Evolutionary conservation across 2,113 vertebrate species (phyloP).

Genomic region (Promerops cafer): DNA sequence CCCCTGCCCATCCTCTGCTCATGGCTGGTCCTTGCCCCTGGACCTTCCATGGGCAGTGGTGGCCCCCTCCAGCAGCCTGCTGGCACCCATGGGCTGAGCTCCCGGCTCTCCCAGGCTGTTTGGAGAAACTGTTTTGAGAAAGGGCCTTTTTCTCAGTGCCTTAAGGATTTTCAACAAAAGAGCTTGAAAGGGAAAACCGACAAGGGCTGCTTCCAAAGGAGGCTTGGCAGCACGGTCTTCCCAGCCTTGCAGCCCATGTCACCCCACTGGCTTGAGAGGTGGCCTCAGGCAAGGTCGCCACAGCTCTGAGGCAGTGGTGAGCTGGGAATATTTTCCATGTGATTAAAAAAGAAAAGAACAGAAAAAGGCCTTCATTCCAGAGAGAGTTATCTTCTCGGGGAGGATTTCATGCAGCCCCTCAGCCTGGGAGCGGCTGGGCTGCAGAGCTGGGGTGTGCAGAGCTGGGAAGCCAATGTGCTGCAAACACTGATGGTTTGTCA

Average conservation of each 20-base stretch:
- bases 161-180: slow-evolving; percentile 18
- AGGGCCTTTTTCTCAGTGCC: background rate
- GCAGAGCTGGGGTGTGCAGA: background rate
- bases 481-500: background rate
- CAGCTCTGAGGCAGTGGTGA: background rate
- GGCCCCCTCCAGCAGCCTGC: background rate
- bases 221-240: slow-evolving; percentile 20
- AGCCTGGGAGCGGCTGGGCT: background rate
- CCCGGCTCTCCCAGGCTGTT: background rate
- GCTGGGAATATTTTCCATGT: background rate
- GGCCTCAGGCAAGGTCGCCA: background rate
- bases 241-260: background rate
- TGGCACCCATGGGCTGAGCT: background rate
- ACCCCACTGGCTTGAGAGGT: background rate
- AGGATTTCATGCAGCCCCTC: background rate
- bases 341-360: background rate
- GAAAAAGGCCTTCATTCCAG: background rate
- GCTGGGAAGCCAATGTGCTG: background rate
- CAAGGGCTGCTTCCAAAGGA: background rate
- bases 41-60: background rate
- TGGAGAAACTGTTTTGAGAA: background rate
- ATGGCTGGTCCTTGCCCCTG: background rate
- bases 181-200: slow-evolving; percentile 28
- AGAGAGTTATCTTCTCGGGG: background rate
- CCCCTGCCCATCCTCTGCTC: accelerated